Evolutionary conservation across 2,113 vertebrate genomes (phyloP).

Genomic region (Sardina pilchardus): DNA sequence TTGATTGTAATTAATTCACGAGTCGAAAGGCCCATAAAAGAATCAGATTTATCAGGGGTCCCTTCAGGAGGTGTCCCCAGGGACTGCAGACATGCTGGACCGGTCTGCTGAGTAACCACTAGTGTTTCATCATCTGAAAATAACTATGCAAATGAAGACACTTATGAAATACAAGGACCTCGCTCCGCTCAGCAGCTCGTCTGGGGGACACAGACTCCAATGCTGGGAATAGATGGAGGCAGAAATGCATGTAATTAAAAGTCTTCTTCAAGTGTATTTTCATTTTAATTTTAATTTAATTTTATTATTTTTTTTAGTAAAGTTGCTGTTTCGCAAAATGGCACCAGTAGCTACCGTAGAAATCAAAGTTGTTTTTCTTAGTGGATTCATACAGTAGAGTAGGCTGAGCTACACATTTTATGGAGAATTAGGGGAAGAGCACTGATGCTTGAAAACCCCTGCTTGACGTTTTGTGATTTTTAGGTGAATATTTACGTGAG

Average conservation of each 20-base stretch:
- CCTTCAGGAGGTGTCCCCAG: background rate
- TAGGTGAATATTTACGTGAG: too few relatives aligned
- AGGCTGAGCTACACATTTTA: too few relatives aligned
- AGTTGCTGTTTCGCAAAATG: too few relatives aligned
- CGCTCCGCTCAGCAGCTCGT: background rate
- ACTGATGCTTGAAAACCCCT: too few relatives aligned
- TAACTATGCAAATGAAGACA: background rate
- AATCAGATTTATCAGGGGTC: background rate
- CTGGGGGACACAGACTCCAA: background rate
- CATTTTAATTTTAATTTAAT: too few relatives aligned
- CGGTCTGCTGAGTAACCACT: background rate
- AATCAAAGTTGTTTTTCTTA: too few relatives aligned
- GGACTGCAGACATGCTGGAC: background rate
- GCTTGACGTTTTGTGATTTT: too few relatives aligned
- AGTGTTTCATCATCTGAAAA: background rate
- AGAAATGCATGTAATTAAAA: background rate
- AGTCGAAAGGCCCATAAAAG: background rate
- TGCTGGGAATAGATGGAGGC: background rate
- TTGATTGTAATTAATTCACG: background rate
- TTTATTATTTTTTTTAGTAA: too few relatives aligned
- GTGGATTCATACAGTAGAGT: too few relatives aligned
- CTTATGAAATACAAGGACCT: background rate
- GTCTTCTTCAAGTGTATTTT: background rate
- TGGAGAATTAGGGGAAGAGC: too few relatives aligned
- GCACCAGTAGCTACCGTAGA: too few relatives aligned